Evolutionary conservation across 1,140 invertebrate genomes (phyloP), one percentile per base, ranked within the genome.

Genomic region (Aporrectodea caliginosa): DNA sequence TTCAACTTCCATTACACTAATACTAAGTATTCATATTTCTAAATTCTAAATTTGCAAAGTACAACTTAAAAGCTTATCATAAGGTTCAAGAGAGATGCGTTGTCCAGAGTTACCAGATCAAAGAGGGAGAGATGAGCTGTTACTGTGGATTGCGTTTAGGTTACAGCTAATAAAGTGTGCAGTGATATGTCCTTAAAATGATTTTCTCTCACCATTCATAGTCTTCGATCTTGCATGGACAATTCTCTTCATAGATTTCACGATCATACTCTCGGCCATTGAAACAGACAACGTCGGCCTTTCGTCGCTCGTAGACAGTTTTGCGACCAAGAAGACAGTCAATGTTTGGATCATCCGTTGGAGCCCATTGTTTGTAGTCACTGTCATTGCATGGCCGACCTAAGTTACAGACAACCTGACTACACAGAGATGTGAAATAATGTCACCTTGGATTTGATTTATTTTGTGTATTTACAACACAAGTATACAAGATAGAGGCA

Each of bases 321-420:
- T 92, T 92, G 16, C 91, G 89, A 0, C 95, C 95, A 35, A 97
- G 85, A 1, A 95, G 88, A 85, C 95, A 97, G 22, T 83, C 83
- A 6, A 79, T 78, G 33, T 81, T 81, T 14, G 83, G 82, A 2
- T 82, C 74, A n/a, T 83, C 78, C 16, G 89, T 88, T 0, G 94
- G 94, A 1, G 92, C 93, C 95, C 95, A 97, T 80, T 90, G 90
- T 87, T 96, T 96, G 86, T 95, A 97, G 87, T 97, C 95, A 16
- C 93, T 91, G 2, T 89, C 77, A 0, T 87, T 91, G 83, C 94
- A 95, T 35, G 91, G 90, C 16, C 90, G 87, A 1, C 79, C 85
- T 85, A 58, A 12, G 77, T 75, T 74, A 35, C 78, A 73, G 35
- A 81, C 43, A 69, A 31, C 22, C 79, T 33, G 78, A 70, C 27